phyloP scores from a whole-genome alignment of 2,888 invertebrate species.

The Macropis europaea region DNA sequence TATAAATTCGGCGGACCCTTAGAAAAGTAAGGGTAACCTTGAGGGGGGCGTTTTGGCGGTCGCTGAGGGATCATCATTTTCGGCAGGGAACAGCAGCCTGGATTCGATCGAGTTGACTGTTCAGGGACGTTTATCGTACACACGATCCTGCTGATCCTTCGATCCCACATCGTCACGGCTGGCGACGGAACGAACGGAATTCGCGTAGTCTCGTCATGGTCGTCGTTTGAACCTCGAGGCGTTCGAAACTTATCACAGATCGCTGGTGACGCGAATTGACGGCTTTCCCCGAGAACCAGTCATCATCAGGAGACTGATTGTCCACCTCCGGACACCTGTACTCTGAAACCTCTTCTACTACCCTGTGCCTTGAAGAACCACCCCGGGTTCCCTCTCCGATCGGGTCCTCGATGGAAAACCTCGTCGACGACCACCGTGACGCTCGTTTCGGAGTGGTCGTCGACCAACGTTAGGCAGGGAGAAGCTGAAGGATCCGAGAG shows the following conservation, averaged over 20 bases:
- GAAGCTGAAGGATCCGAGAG: neutral
- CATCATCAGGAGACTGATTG: no score
- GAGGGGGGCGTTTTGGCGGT: constrained; percentile 51
- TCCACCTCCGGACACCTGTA: no score
- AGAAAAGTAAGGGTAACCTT: constrained; percentile 56
- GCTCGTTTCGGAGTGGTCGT: constrained; percentile 24
- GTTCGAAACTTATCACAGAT: constrained; percentile 58
- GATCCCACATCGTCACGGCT: no score
- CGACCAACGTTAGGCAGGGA: constrained; percentile 5
- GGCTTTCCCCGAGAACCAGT: neutral
- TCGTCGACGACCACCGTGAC: constrained; percentile 29
- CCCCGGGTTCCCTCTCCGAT: neutral
- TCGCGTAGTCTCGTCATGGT: constrained; percentile 23
- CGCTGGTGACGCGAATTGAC: constrained; percentile 40
- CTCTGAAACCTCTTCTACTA: neutral
- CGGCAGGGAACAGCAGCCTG: neutral
- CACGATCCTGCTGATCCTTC: no score
- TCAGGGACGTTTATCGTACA: constrained; percentile 68
- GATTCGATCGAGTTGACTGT: no score
- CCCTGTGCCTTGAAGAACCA: neutral
- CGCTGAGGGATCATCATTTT: constrained; percentile 40
- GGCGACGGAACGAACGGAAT: constrained; percentile 23
- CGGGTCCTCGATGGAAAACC: constrained; percentile 11
- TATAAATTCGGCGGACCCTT: constrained; percentile 58
- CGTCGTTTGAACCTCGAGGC: constrained; percentile 37